Evolutionary conservation across 2,888 invertebrate genomes (phyloP), one percentile per base, ranked within the genome.

Genomic region (Hemistola chrysoprasaria): DNA sequence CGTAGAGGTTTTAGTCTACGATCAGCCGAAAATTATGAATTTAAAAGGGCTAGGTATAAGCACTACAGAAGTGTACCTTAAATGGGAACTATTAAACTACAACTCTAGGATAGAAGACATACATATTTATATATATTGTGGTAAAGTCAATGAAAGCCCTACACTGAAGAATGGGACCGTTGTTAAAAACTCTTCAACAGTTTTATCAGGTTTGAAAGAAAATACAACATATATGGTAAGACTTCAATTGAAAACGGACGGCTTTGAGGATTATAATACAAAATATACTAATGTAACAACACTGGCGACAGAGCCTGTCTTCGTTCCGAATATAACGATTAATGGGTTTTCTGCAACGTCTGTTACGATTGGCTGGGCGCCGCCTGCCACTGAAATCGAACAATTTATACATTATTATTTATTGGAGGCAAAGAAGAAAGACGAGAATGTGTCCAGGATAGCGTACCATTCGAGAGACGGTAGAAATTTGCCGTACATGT

Each of bases 1-100:
- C 11, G 76, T 90, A 1, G 82, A 89, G 21, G 66, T 94, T 0
- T 79, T 91, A 23, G 93, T 95, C 0, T 87, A 92, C 53, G 93
- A 94, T 54, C 90, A 90, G 40, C 96, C 96, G 0, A 91, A 92
- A 68, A 90, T 95, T 0, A 90, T 83, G 31, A 92, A 95, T 49
- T 93, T 94, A 59, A 92, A 91, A 42, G 92, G 93, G 0, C 94
- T 94, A 70, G 92, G 95, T 0, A 94, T 96, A 8, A 95, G 94
- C 34, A 92, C 92, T 0, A 90, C 91, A 4, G 92, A 93, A 70
- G 91, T 97, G 27, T 97, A 92, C 72, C 71, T 96, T 0, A 96
- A 95, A 67, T 96, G 96, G 96, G 95, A 95, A 0, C 90, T 95
- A 0, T 92, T 92, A 43, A 91, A 93, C 45, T 94, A 94, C 47